phyloP scores from a whole-genome alignment of 35 echinoderm and acorn worm species.

The Stichopus chloronotus region DNA sequence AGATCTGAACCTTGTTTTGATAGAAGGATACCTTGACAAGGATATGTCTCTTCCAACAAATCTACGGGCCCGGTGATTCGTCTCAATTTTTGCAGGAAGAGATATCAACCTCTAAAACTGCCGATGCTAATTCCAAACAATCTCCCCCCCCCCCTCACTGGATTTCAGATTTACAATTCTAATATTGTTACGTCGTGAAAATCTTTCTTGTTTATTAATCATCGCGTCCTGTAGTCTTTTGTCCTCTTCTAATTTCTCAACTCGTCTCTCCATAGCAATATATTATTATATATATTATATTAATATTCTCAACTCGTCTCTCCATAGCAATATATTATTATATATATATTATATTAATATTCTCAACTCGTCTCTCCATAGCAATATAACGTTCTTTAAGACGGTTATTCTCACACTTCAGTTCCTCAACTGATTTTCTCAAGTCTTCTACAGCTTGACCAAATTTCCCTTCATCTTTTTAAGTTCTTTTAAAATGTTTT shows the following conservation, averaged over 20 bases:
- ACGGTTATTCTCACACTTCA: not conserved
- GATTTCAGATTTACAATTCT: conserved; percentile 28
- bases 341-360: no score
- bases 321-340: no score
- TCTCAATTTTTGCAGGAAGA: conserved; percentile 8
- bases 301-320: no score
- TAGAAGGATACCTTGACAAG: conserved; percentile 14
- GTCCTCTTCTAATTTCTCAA: conserved; percentile 14
- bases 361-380: conserved; percentile 13
- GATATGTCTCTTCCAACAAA: not conserved
- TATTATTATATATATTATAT: no score
- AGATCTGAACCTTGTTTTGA: conserved; percentile 15
- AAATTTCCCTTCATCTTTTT: conserved; percentile 3
- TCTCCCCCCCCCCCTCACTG: not conserved
- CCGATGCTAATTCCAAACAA: not conserved
- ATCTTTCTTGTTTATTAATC: not conserved
- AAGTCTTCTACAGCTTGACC: not conserved
- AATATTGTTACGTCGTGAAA: conserved; percentile 19
- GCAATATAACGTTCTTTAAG: not conserved
- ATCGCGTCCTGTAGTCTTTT: not conserved
- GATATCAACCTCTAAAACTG: conserved; percentile 16
- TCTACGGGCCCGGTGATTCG: not conserved
- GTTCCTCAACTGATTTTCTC: conserved; percentile 21
- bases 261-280: conserved; percentile 1
- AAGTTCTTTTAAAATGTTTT: conserved; percentile 19